A percentile compares a stretch with the other conserved stretches of the same genome.
Evolutionary conservation across 1,140 invertebrate genomes (phyloP).

Genomic region (Aphaenogaster ashmeadi): DNA sequence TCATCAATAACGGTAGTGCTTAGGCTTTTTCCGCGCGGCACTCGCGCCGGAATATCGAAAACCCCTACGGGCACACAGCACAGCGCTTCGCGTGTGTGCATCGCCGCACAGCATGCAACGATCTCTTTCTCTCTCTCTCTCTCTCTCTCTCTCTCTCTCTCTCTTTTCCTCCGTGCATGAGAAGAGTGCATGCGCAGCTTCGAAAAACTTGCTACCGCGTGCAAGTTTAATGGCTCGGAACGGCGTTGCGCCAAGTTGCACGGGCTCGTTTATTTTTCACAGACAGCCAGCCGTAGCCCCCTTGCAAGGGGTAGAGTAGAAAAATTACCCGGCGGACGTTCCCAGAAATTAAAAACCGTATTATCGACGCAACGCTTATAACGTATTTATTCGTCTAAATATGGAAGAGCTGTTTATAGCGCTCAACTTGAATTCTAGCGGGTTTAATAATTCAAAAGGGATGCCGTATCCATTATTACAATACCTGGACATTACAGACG

Average conservation of each 20-base stretch:
- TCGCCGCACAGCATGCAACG: conserved; percentile 46
- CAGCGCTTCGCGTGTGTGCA: conserved; percentile 33
- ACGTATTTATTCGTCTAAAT: conserved; percentile 23
- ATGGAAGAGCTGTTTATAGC: too few species aligned
- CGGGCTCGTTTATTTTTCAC: conserved; percentile 73
- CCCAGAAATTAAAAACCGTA: conserved; percentile 46
- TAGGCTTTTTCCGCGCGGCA: conserved; percentile 68
- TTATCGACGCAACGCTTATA: conserved; percentile 30
- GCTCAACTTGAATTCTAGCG: background rate
- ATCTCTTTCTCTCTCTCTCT: conserved; percentile 42
- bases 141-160: conserved; percentile 53
- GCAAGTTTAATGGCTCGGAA: conserved; percentile 74
- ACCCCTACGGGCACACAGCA: conserved; percentile 37
- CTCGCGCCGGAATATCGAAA: conserved; percentile 64
- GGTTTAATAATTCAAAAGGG: background rate
- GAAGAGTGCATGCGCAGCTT: conserved; percentile 61
- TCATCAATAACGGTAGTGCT: conserved; percentile 76
- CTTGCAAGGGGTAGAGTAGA: background rate
- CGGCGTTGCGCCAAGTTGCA: conserved; percentile 71
- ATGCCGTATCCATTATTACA: conserved; percentile 14
- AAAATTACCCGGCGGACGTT: conserved; percentile 32
- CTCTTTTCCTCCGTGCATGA: background rate
- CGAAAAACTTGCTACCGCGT: conserved; percentile 72
- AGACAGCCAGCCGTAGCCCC: conserved; percentile 41
- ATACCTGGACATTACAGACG: background rate